Evolutionary conservation across 2,113 vertebrate species (phyloP).

Genomic region (Elgaria multicarinata): DNA sequence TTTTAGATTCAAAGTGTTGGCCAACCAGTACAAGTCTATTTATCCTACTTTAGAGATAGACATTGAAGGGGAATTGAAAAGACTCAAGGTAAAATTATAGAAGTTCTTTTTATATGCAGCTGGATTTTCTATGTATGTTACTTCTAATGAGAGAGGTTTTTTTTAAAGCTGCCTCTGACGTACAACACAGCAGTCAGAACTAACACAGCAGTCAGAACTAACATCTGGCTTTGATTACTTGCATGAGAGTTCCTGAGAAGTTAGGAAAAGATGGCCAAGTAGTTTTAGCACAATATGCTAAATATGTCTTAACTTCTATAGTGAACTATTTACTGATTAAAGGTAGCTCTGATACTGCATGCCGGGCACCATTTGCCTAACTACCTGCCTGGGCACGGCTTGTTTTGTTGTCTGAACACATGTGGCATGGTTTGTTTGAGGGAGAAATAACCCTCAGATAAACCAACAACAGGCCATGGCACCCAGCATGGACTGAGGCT

Average conservation of each 20-base stretch:
- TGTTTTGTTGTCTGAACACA: too few relatives aligned
- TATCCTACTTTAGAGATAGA: constrained; percentile 95
- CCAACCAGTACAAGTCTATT: constrained; percentile 93
- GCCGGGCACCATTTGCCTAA: too few relatives aligned
- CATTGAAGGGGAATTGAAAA: constrained; percentile 90
- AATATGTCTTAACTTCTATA: neutral
- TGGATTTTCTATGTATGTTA: neutral
- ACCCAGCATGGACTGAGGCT: too few relatives aligned
- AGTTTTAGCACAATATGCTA: neutral
- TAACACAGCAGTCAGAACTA: too few relatives aligned
- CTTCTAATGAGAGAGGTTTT: neutral
- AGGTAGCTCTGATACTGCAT: neutral
- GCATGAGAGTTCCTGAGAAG: neutral
- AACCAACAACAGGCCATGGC: too few relatives aligned
- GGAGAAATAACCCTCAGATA: too few relatives aligned
- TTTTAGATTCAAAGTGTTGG: constrained; percentile 92
- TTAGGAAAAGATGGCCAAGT: neutral
- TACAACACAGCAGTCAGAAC: neutral
- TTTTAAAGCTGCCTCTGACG: neutral
- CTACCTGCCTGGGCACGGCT: too few relatives aligned
- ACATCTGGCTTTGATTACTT: neutral
- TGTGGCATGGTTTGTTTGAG: too few relatives aligned
- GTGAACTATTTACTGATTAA: neutral
- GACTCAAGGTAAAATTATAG: constrained; percentile 85
- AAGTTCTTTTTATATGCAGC: neutral